Evolutionary conservation across 2,797 vertebrate genomes (phyloP).

Genomic region (Coracias cyanogaster): DNA sequence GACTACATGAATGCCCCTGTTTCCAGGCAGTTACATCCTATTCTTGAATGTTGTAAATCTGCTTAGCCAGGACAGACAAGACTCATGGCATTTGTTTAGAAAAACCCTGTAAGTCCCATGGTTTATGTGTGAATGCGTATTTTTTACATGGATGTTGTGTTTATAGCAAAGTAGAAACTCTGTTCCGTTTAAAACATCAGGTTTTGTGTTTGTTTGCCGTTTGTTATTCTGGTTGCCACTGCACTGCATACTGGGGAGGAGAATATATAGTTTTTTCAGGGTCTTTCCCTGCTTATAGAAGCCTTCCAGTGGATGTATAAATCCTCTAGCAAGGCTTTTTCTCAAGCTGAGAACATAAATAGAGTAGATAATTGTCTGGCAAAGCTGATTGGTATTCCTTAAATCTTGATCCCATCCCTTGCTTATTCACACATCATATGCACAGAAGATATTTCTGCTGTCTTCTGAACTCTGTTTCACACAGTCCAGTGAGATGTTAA

Average conservation of each 20-base stretch:
- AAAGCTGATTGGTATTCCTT: conserved; percentile 64
- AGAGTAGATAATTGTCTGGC: conserved; percentile 35
- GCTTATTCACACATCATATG: conserved; percentile 66
- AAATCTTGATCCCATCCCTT: conserved; percentile 50
- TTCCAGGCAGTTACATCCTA: conserved; percentile 39
- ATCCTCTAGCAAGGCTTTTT: background rate
- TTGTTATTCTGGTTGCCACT: background rate
- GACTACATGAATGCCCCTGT: background rate
- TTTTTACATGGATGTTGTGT: background rate
- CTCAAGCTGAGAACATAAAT: conserved; percentile 27
- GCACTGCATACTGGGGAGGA: background rate
- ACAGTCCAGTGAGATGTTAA: conserved; percentile 35
- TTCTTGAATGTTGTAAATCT: conserved; percentile 3
- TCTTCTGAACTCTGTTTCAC: conserved; percentile 64
- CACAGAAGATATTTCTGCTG: conserved; percentile 50
- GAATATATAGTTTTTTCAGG: background rate
- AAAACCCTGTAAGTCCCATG: background rate
- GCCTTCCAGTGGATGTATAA: background rate
- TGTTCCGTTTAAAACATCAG: background rate
- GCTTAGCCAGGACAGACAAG: background rate
- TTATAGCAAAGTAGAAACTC: background rate
- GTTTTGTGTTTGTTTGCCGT: background rate
- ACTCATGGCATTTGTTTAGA: background rate
- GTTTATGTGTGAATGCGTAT: background rate
- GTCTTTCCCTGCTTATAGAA: background rate